Conservation (phyloP, 2,113 vertebrate genomes). For the Urocitellus parryii region DNA sequence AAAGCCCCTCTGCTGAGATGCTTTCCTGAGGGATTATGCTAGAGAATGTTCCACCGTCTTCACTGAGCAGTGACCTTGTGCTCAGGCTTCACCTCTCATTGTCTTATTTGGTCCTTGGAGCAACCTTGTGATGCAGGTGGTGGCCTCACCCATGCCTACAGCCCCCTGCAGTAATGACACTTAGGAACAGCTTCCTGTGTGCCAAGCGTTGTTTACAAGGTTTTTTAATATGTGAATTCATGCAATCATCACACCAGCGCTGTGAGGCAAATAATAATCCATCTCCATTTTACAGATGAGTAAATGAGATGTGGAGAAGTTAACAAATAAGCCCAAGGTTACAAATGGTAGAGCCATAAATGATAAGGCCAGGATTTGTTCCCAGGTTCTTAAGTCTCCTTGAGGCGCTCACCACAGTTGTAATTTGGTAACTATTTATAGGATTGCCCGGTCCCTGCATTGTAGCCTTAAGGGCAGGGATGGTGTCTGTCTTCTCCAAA, state of each 20-base stretch:
- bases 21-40: not conserved
- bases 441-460: not conserved
- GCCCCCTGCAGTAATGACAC: not conserved
- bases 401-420: not conserved
- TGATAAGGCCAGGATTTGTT: not conserved
- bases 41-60: not conserved
- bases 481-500: not conserved
- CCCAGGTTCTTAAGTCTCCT: not conserved
- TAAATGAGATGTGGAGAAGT: conserved; percentile 5
- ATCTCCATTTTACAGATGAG: conserved; percentile 23
- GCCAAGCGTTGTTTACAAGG: not conserved
- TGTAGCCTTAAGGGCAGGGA: not conserved
- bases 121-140: not conserved
- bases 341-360: not conserved
- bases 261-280: not conserved
- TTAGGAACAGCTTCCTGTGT: not conserved
- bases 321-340: not conserved
- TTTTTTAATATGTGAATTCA: not conserved
- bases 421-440: not conserved
- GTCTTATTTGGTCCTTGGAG: not conserved
- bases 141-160: not conserved
- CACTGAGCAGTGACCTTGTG: not conserved
- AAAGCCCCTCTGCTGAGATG: not conserved
- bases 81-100: not conserved
- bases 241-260: not conserved